Percentiles rank a stretch among this genome's conserved stretches.
Evolutionary conservation across 1,140 invertebrate species (phyloP).

Genomic region (Bombus impatiens): DNA sequence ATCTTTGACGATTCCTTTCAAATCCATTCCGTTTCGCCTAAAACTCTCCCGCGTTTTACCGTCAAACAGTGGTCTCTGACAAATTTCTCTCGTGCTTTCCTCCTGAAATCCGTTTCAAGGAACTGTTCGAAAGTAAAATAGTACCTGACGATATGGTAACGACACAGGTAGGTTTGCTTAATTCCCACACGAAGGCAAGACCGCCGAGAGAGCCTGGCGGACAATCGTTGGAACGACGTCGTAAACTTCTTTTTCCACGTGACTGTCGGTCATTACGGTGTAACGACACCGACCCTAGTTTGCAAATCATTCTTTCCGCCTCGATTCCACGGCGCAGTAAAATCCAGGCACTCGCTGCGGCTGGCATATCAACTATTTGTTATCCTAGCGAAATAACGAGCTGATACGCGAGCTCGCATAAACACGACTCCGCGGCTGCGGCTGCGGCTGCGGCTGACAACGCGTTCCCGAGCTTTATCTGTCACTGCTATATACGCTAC

Average conservation of each 20-base stretch:
- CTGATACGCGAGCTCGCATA: constrained; percentile 26
- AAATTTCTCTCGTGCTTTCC: neutral
- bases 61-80: neutral
- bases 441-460: constrained; percentile 33
- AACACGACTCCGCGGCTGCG: constrained; percentile 19
- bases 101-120: neutral
- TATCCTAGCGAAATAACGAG: constrained; percentile 50
- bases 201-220: neutral
- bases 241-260: constrained; percentile 24
- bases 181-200: neutral
- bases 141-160: neutral
- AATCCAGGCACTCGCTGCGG: constrained; percentile 21
- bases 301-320: constrained; percentile 25
- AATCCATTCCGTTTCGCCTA: neutral
- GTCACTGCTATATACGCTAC: neutral
- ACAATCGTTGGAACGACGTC: constrained; percentile 7
- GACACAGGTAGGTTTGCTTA: neutral
- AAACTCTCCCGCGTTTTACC: neutral
- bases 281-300: constrained; percentile 3
- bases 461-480: constrained; percentile 15
- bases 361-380: constrained; percentile 53
- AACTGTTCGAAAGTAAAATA: neutral
- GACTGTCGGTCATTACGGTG: constrained; percentile 28
- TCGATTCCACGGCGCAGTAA: constrained; percentile 30
- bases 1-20: neutral